These are phyloP conservation scores for Hydriomena furcata DNA, from an alignment of 2,888 invertebrate species.

Conservation along the genomic window DNA sequence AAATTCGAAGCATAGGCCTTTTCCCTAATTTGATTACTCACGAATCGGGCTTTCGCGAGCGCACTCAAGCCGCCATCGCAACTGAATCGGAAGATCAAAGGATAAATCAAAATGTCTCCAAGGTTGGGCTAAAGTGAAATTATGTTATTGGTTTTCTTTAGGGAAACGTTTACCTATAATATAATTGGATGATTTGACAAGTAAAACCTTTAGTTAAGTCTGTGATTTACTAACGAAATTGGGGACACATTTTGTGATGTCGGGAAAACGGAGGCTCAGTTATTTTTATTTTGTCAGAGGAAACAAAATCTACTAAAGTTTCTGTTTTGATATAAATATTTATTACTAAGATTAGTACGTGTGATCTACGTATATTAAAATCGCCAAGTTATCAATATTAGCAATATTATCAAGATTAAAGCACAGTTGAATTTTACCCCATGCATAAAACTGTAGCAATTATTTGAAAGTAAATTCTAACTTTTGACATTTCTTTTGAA, in stretches of 20 bases:
- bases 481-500: too few relatives aligned
- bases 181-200: slow-evolving; percentile 39
- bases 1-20: slow-evolving; percentile 49
- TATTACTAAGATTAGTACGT: too few relatives aligned
- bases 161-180: slow-evolving; percentile 41
- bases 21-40: slow-evolving; percentile 59
- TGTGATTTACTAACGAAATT: slow-evolving; percentile 34
- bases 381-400: too few relatives aligned
- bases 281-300: slow-evolving; percentile 7
- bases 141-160: slow-evolving; percentile 47
- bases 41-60: slow-evolving; percentile 47
- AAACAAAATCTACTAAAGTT: background rate
- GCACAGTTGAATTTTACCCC: too few relatives aligned
- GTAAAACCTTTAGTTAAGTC: slow-evolving; percentile 34
- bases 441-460: too few relatives aligned
- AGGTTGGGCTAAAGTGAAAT: slow-evolving; percentile 56
- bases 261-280: slow-evolving; percentile 1
- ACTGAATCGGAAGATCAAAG: slow-evolving; percentile 61
- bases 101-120: slow-evolving; percentile 58
- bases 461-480: too few relatives aligned
- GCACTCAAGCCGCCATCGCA: slow-evolving; percentile 48
- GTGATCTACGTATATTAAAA: too few relatives aligned
- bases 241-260: slow-evolving; percentile 25
- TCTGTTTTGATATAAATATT: too few relatives aligned
- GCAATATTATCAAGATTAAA: too few relatives aligned